Percentiles rank a stretch among this genome's conserved stretches.
These are phyloP conservation scores for Neopelma chrysocephalum DNA, from an alignment of 2,797 vertebrate species.

Conservation along the genomic window DNA sequence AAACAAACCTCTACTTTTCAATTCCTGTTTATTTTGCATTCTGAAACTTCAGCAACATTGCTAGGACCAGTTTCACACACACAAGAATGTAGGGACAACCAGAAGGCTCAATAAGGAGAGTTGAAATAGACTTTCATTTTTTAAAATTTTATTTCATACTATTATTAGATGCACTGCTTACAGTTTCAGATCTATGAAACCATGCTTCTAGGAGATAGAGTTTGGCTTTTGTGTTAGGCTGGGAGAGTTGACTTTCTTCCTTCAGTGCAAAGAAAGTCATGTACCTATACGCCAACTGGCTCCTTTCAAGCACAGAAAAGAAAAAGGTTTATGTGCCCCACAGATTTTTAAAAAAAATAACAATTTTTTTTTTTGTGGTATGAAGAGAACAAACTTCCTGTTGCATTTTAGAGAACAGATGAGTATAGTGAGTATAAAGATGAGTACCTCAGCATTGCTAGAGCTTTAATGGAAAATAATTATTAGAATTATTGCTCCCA, in stretches of 20 bases:
- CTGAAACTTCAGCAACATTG: not conserved
- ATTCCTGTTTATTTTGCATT: not conserved
- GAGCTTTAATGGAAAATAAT: not conserved
- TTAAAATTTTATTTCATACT: too few species aligned
- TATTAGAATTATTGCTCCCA: not conserved
- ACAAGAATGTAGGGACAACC: too few species aligned
- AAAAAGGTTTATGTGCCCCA: not conserved
- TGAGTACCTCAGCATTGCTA: not conserved
- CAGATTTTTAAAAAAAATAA: not conserved
- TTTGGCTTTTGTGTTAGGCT: not conserved
- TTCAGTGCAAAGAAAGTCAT: not conserved
- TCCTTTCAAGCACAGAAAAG: not conserved
- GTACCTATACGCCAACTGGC: not conserved
- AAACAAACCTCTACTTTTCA: not conserved
- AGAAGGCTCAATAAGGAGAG: not conserved
- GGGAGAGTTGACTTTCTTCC: not conserved
- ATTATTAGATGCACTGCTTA: not conserved
- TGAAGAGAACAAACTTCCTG: not conserved
- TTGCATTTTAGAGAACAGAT: not conserved
- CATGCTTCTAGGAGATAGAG: not conserved
- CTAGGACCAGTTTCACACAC: not conserved
- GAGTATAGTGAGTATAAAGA: not conserved
- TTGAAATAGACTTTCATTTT: not conserved
- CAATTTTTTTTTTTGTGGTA: accelerated
- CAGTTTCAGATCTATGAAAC: not conserved